Evolutionary conservation across 2,797 vertebrate species (phyloP).

Genomic region (Crenuchus spilurus): DNA sequence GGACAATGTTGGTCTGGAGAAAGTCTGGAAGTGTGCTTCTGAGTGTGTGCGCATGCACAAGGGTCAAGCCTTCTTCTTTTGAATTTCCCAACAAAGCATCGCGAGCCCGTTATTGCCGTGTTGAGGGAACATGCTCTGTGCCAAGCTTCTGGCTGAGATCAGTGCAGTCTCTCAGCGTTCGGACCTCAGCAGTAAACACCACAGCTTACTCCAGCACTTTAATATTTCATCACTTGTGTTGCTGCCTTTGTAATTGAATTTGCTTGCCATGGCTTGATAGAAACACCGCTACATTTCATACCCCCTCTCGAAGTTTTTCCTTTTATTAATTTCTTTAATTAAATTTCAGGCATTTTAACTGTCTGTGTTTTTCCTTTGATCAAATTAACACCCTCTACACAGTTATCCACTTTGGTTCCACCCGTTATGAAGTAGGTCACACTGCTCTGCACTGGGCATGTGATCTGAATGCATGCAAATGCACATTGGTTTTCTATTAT

Average conservation of each 20-base stretch:
- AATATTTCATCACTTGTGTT: slow-evolving; percentile 29
- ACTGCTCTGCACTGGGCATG: not conserved
- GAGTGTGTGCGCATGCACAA: not conserved
- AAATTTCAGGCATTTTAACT: slow-evolving; percentile 37
- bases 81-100: not conserved
- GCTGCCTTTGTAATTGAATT: slow-evolving; percentile 31
- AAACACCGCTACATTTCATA: slow-evolving; percentile 23
- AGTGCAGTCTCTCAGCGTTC: not conserved
- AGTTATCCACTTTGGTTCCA: slow-evolving; percentile 17
- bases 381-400: slow-evolving; percentile 36
- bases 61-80: not conserved
- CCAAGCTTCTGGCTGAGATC: not conserved
- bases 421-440: slow-evolving; percentile 21
- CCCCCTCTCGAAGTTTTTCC: not conserved
- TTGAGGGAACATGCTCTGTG: not conserved
- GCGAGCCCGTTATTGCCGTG: not conserved
- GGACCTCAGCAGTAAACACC: not conserved
- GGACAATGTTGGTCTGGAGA: not conserved
- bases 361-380: slow-evolving; percentile 43
- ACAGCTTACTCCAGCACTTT: slow-evolving; percentile 9
- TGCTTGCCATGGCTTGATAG: slow-evolving; percentile 25
- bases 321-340: slow-evolving; percentile 49
- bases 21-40: not conserved
- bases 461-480: not conserved
- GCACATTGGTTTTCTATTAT: too few relatives aligned